phyloP scores from a whole-genome alignment of 1,140 invertebrate genomes.

The Sycophaga agraensis region DNA sequence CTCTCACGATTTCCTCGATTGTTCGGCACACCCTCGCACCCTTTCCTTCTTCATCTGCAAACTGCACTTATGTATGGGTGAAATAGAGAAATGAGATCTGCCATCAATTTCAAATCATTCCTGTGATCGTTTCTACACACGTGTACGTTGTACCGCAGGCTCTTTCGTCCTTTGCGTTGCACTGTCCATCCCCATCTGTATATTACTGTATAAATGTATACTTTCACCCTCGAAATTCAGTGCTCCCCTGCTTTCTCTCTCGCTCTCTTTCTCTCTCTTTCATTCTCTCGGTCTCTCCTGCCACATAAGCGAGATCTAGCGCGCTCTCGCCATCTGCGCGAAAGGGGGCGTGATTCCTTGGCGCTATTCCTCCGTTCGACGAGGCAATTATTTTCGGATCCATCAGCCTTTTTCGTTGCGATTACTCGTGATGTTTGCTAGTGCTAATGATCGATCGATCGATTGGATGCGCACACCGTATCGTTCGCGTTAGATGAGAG shows the following conservation, averaged over 20 bases:
- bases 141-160: too few species aligned
- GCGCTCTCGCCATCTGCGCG: constrained; percentile 5
- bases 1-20: constrained; percentile 44
- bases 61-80: neutral
- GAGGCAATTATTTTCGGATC: constrained; percentile 49
- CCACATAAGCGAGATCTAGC: neutral
- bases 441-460: constrained; percentile 42
- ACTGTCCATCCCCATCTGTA: neutral
- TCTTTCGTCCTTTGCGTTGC: constrained; percentile 24
- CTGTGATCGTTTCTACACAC: constrained; percentile 1
- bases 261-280: neutral
- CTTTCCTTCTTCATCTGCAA: neutral
- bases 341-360: neutral
- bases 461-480: neutral
- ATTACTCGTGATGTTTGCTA: constrained; percentile 28
- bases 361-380: neutral
- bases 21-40: neutral
- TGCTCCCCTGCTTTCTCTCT: neutral
- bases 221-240: constrained; percentile 9
- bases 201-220: constrained; percentile 4
- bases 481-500: neutral
- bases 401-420: constrained; percentile 37
- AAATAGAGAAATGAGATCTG: constrained; percentile 26
- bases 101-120: constrained; percentile 55
- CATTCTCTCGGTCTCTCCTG: too few species aligned